phyloP scores from a whole-genome alignment of 2,797 vertebrate species.

The Acomys russatus region DNA sequence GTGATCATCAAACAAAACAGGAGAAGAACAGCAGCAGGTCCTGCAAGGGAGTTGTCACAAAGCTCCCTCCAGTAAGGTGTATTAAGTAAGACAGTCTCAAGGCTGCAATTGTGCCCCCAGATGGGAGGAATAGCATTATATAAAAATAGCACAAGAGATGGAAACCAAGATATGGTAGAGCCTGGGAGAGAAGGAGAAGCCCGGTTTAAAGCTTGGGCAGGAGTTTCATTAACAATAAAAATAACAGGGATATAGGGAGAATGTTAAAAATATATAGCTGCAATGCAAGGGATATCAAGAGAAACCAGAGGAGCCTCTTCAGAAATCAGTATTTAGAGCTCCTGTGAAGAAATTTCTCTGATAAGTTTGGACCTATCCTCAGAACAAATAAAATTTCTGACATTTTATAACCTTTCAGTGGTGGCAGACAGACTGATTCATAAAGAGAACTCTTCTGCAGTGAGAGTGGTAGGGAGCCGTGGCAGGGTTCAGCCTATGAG shows the following conservation, averaged over 20 bases:
- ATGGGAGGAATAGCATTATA: too few relatives aligned
- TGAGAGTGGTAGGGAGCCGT: background rate
- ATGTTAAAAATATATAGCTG: background rate
- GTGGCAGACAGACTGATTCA: background rate
- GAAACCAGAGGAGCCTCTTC: too few relatives aligned
- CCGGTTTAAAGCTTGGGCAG: background rate
- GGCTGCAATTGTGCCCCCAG: too few relatives aligned
- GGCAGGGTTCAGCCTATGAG: background rate
- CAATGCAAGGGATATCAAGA: too few relatives aligned
- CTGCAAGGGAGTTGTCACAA: background rate
- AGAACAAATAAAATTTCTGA: background rate
- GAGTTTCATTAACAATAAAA: background rate
- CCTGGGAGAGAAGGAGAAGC: too few relatives aligned
- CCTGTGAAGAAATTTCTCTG: background rate
- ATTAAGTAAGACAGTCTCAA: too few relatives aligned
- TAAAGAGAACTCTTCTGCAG: background rate
- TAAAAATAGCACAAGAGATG: background rate
- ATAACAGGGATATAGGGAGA: background rate
- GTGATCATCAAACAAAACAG: background rate
- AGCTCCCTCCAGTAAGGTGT: background rate
- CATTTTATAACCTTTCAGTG: background rate
- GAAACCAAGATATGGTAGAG: background rate
- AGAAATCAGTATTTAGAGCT: background rate
- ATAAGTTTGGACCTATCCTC: too few relatives aligned
- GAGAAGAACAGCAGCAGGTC: background rate